Evolutionary conservation across 2,888 invertebrate species (phyloP), one percentile per base, ranked within the genome.

Genomic region (Patella caerulea): DNA sequence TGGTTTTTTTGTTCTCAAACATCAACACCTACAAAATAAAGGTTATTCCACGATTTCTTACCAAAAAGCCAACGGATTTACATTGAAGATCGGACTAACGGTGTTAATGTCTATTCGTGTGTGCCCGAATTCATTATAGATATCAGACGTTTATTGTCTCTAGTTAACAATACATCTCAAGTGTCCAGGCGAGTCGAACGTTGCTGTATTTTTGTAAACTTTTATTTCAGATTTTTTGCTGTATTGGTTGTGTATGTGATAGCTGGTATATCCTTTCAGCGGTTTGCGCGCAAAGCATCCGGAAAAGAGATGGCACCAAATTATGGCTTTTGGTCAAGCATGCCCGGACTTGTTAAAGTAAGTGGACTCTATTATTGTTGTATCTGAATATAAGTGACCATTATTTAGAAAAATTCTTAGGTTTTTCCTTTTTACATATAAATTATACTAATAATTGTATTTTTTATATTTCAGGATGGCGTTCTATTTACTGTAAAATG

Each of bases 301-400:
- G 81, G 81, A 15, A 55, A 65, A 69, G 79, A 81, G 52, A 70
- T 77, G 15, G 72, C 79, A 15, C 81, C 81, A 1, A 81, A 81
- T 52, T 70, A 59, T 14, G 34, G 24, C n/a, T 77, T 81, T 54
- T 81, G 81, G 81, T 17, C 59, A 34, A n/a, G 72, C 29, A 24
- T 81, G 34, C 81, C 81, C 2, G 78, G 78, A n/a, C 74, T 78
- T 17, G 72, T 81, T 17, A 78, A 77, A 78, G 81, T 81, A 71
- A n/a, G 34, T 19, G 17, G 56, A 17, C 17, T 74, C 5, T 34
- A 9, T 45, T 45, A 45, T 45, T 5, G 34, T 7, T 45, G 34
- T 45, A 45, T 9, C 45, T 45, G 9, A 45, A 9, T 45, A 45
- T 45, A 45, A 45, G 45, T 45, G 45, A 45, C 9, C 7, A 7